Conservation (phyloP, 2,888 invertebrate genomes). For the Smittia sp. region DNA sequence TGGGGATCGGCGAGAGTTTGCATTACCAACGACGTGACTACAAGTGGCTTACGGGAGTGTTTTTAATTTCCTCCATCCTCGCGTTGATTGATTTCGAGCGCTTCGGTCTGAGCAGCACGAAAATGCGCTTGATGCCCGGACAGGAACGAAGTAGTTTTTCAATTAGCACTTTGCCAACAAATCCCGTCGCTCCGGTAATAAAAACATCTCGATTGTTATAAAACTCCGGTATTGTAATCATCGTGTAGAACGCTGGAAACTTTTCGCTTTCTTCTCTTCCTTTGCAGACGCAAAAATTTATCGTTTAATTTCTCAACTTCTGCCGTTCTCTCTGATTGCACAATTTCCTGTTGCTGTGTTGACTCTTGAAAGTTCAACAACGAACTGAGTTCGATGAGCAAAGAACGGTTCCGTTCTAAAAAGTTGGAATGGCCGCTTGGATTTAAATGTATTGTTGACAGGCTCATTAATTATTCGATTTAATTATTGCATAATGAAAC, state of each 20-base stretch:
- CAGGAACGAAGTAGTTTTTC: constrained; percentile 90
- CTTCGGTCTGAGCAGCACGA: constrained; percentile 75
- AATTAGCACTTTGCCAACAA: constrained; percentile 87
- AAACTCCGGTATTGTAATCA: constrained; percentile 40
- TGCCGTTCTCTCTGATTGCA: background rate
- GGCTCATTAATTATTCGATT: background rate
- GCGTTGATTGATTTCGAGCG: constrained; percentile 62
- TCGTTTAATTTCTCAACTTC: background rate
- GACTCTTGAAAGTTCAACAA: background rate
- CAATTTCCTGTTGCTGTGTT: constrained; percentile 3
- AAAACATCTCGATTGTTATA: constrained; percentile 48
- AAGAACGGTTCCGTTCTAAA: no score
- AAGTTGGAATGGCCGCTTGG: no score
- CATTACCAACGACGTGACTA: no score
- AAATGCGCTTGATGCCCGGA: constrained; percentile 72
- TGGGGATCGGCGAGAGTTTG: no score
- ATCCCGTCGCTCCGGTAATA: constrained; percentile 75
- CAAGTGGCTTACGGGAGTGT: constrained; percentile 49
- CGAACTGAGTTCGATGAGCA: no score
- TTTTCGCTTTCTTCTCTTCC: background rate
- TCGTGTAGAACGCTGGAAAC: background rate
- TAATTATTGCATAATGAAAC: background rate
- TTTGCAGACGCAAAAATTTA: background rate
- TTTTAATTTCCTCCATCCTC: constrained; percentile 61
- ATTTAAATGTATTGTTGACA: background rate